phyloP scores from a whole-genome alignment of 2,888 invertebrate species.

The Drosophila infuscata region DNA sequence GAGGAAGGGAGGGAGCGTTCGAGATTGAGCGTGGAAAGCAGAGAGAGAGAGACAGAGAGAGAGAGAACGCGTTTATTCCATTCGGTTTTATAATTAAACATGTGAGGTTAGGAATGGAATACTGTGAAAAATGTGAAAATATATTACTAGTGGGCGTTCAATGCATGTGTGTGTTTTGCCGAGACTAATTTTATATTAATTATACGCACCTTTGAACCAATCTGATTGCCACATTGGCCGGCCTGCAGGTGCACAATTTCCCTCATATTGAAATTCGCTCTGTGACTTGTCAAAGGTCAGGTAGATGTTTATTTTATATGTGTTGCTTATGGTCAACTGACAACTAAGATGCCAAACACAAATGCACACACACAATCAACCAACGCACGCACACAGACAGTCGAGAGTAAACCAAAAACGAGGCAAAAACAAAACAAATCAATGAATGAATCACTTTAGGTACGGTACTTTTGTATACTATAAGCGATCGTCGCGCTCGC shows the following conservation, averaged over 20 bases:
- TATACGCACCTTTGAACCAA: slow-evolving; percentile 93
- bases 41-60: slow-evolving; percentile 6
- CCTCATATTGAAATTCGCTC: slow-evolving; percentile 88
- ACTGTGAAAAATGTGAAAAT: slow-evolving; percentile 34
- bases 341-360: slow-evolving; percentile 11
- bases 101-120: slow-evolving; percentile 77
- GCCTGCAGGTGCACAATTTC: slow-evolving; percentile 97
- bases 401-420: slow-evolving; percentile 11
- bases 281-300: slow-evolving; percentile 48
- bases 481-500: slow-evolving; percentile 73
- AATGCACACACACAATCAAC: slow-evolving; percentile 15
- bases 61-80: slow-evolving; percentile 43
- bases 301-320: slow-evolving; percentile 8
- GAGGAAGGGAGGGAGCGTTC: slow-evolving; percentile 5
- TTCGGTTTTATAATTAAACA: slow-evolving; percentile 79
- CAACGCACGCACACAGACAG: slow-evolving; percentile 22
- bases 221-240: slow-evolving; percentile 96
- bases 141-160: slow-evolving; percentile 17
- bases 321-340: slow-evolving; percentile 28
- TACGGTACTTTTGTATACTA: slow-evolving; percentile 29
- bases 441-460: slow-evolving; percentile 27
- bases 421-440: slow-evolving; percentile 29
- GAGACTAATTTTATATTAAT: slow-evolving; percentile 50
- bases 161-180: background rate
- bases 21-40: slow-evolving; percentile 30